Conservation (phyloP, 2,888 invertebrate genomes). For the Terebella lapidaria region DNA sequence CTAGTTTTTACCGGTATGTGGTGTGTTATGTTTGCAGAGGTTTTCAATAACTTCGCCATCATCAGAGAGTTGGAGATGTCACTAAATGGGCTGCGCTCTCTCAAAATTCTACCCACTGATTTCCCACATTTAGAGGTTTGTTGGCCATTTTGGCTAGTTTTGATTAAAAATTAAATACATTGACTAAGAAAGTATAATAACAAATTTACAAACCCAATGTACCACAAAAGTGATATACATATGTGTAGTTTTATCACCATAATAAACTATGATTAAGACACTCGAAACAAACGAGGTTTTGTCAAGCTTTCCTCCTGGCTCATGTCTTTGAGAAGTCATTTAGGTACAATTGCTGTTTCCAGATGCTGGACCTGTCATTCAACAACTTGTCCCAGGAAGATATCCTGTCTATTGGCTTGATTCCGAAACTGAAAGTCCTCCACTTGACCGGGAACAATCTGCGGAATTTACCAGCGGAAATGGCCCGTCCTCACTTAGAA, state of each 20-base stretch:
- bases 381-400: conserved; percentile 49
- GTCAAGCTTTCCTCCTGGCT: too few relatives aligned
- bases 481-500: conserved; percentile 33
- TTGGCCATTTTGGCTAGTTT: too few relatives aligned
- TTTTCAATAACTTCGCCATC: conserved; percentile 42
- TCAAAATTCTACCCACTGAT: conserved; percentile 36
- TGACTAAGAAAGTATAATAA: too few relatives aligned
- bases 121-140: conserved; percentile 44
- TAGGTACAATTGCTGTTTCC: not conserved
- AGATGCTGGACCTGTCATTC: conserved; percentile 51
- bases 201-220: too few relatives aligned
- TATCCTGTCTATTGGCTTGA: conserved; percentile 40
- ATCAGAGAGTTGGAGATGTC: conserved; percentile 47
- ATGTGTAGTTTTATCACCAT: too few relatives aligned
- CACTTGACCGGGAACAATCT: conserved; percentile 49
- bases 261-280: too few relatives aligned
- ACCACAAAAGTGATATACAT: too few relatives aligned
- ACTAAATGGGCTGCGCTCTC: conserved; percentile 44
- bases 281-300: too few relatives aligned
- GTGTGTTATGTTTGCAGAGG: conserved; percentile 38
- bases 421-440: conserved; percentile 41
- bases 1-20: too few relatives aligned
- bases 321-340: too few relatives aligned
- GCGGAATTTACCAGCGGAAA: conserved; percentile 37
- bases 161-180: too few relatives aligned